Percentiles rank a stretch among this genome's conserved stretches.
Conservation (phyloP, 2,888 invertebrate genomes). For the Escarpia spicata region DNA sequence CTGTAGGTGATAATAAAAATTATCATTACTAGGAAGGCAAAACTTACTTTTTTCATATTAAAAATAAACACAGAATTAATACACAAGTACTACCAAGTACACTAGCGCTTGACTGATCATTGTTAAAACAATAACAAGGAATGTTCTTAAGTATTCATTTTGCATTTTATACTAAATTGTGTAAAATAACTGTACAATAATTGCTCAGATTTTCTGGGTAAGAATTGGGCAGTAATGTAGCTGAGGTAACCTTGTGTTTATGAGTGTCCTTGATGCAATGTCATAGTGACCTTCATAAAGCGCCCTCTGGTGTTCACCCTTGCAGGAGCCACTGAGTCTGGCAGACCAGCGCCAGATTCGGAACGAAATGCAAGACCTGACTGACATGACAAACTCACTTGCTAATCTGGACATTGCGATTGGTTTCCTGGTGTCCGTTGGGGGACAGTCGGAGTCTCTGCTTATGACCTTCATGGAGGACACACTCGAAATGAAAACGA, state of each 20-base stretch:
- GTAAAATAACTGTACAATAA: neutral
- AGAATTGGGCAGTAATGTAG: neutral
- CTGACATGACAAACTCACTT: constrained; percentile 34
- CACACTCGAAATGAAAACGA: constrained; percentile 45
- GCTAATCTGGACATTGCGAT: constrained; percentile 40
- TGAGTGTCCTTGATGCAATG: neutral
- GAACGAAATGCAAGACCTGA: constrained; percentile 30
- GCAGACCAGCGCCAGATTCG: constrained; percentile 31
- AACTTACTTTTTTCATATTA: too few relatives aligned
- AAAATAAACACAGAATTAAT: too few relatives aligned
- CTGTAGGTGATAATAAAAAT: too few relatives aligned
- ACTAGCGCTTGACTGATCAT: neutral
- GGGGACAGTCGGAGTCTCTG: constrained; percentile 29
- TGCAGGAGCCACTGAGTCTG: constrained; percentile 30
- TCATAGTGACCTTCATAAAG: neutral
- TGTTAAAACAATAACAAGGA: neutral
- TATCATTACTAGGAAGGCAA: too few relatives aligned
- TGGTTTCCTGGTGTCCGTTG: constrained; percentile 41
- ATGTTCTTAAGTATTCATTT: neutral
- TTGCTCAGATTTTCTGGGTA: neutral
- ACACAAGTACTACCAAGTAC: too few relatives aligned
- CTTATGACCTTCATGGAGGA: constrained; percentile 48
- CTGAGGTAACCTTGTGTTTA: neutral
- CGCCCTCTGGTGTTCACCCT: neutral
- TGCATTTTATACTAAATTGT: neutral